Evolutionary conservation across 1,140 invertebrate genomes (phyloP).

Genomic region (Sesamia nonagrioides): DNA sequence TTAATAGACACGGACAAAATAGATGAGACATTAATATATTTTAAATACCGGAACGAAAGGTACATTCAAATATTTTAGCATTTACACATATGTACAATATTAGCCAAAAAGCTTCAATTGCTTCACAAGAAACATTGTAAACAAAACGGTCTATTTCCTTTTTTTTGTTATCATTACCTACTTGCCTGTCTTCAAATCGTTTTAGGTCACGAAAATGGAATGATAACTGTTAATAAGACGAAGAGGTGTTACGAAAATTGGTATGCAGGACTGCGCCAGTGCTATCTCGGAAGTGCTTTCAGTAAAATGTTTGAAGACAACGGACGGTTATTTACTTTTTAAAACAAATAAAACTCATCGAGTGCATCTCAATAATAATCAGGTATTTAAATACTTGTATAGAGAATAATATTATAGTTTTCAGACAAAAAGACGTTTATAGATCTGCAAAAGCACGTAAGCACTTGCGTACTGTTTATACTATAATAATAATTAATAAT

Average conservation of each 20-base stretch:
- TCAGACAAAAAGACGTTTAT: not conserved
- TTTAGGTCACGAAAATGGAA: not conserved
- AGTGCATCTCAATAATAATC: no score
- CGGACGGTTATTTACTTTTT: not conserved
- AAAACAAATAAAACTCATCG: not conserved
- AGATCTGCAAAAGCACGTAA: not conserved
- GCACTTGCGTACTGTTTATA: not conserved
- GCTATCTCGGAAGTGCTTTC: not conserved
- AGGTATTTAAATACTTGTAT: no score
- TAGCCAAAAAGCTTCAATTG: not conserved
- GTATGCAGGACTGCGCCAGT: slow-evolving; percentile 1
- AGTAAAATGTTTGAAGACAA: not conserved
- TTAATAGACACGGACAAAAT: slow-evolving; percentile 16
- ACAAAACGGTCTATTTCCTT: not conserved
- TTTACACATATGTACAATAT: no score
- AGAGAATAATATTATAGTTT: not conserved
- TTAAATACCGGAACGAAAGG: not conserved
- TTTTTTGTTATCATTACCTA: not conserved
- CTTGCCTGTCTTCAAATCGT: not conserved
- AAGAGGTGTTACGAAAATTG: not conserved
- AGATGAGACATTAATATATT: not conserved
- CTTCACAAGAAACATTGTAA: not conserved
- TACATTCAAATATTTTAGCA: slow-evolving; percentile 6
- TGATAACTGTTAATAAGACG: not conserved
- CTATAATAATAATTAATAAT: no score